These are phyloP conservation scores for Australoheros facetus DNA, from an alignment of 2,797 vertebrate species.

Conservation along the genomic window DNA sequence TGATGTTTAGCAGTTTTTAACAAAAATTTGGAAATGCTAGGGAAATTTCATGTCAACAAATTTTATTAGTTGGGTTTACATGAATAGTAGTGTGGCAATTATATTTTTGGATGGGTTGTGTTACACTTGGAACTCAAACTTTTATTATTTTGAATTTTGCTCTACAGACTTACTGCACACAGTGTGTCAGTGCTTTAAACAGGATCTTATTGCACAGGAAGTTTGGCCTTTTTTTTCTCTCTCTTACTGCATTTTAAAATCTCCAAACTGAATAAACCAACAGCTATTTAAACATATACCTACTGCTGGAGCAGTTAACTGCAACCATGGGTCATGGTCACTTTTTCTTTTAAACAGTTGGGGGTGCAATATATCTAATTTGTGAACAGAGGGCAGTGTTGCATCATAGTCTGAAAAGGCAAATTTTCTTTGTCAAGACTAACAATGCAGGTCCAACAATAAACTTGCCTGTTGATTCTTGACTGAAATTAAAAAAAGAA, in stretches of 20 bases:
- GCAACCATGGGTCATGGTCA: neutral
- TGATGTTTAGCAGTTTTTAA: too few relatives aligned
- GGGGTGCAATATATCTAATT: neutral
- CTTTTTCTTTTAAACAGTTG: neutral
- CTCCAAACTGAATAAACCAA: neutral
- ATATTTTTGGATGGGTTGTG: too few relatives aligned
- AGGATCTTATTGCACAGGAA: neutral
- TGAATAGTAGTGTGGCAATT: too few relatives aligned
- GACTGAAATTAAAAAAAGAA: neutral
- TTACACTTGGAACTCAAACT: too few relatives aligned
- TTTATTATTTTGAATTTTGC: too few relatives aligned
- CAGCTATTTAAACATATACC: neutral
- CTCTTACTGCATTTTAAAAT: neutral
- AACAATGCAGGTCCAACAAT: neutral
- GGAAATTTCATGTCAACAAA: too few relatives aligned
- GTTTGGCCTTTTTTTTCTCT: neutral
- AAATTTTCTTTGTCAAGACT: neutral
- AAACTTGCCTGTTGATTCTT: neutral
- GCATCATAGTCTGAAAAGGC: neutral
- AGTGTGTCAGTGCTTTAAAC: too few relatives aligned
- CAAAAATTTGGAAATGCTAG: too few relatives aligned
- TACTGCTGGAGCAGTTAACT: neutral
- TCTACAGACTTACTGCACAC: too few relatives aligned
- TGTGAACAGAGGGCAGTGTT: constrained; percentile 55
- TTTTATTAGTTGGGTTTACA: too few relatives aligned